Evolutionary conservation across 1,140 invertebrate genomes (phyloP).

Genomic region (Drosophila orosa): DNA sequence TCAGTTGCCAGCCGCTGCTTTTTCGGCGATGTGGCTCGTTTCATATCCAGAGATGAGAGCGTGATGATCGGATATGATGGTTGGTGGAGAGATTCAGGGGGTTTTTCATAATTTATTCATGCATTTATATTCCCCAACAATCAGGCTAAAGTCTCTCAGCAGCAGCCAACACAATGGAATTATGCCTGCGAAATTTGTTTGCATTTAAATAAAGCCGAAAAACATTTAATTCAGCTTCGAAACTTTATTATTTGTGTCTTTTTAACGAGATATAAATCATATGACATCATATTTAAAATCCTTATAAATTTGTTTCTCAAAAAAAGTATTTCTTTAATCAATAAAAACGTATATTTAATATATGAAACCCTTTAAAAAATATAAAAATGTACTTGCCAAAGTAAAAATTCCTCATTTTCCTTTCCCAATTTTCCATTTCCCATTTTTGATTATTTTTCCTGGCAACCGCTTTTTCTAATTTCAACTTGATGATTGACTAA

Average conservation of each 20-base stretch:
- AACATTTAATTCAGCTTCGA: background rate
- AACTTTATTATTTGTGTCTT: background rate
- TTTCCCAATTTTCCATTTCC: background rate
- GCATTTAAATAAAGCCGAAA: constrained; percentile 4
- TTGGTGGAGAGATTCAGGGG: background rate
- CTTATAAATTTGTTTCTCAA: background rate
- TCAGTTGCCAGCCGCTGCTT: constrained; percentile 41
- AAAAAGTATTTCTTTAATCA: background rate
- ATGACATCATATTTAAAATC: background rate
- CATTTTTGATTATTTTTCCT: background rate
- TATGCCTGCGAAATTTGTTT: no score
- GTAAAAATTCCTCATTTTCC: background rate
- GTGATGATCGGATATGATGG: constrained; percentile 33
- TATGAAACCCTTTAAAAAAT: background rate
- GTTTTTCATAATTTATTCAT: constrained; percentile 20
- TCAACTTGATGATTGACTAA: background rate
- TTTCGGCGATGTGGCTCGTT: constrained; percentile 24
- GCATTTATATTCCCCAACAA: constrained; percentile 8
- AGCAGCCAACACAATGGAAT: background rate
- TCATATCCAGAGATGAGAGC: constrained; percentile 33
- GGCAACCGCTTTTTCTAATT: background rate
- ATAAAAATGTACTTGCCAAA: background rate
- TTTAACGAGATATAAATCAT: background rate
- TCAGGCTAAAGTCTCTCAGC: background rate
- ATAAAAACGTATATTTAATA: background rate